A percentile compares a stretch with the other conserved stretches of the same genome.
Conservation (phyloP, 1,140 invertebrate genomes). For the Potamilus streckersoni region DNA sequence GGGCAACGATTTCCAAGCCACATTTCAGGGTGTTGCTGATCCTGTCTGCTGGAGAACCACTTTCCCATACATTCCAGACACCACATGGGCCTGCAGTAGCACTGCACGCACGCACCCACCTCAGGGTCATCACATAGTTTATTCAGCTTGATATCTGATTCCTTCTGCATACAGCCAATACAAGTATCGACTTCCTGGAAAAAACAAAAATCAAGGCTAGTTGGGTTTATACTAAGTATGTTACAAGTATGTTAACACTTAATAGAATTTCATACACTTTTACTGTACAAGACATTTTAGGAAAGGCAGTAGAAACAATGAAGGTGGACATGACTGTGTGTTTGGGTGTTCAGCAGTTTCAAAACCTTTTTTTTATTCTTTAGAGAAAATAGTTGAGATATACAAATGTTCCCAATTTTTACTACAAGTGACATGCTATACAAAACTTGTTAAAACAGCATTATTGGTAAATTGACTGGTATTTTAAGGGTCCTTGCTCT, state of each 20-base stretch:
- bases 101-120: slow-evolving; percentile 70
- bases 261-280: too few species aligned
- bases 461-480: too few species aligned
- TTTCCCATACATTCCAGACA: slow-evolving; percentile 81
- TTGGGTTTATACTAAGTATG: not conserved
- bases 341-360: too few species aligned
- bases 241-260: not conserved
- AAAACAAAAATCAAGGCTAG: slow-evolving; percentile 24
- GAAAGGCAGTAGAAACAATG: too few species aligned
- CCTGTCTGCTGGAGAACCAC: slow-evolving; percentile 87
- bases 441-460: too few species aligned
- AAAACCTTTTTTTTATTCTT: too few species aligned
- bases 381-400: too few species aligned
- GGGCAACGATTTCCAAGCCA: slow-evolving; percentile 89
- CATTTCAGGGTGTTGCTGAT: slow-evolving; percentile 77
- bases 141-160: slow-evolving; percentile 84
- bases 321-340: too few species aligned
- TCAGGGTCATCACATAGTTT: slow-evolving; percentile 75
- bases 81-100: slow-evolving; percentile 89
- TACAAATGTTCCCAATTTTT: too few species aligned
- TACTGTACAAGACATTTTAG: too few species aligned
- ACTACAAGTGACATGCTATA: too few species aligned
- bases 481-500: too few species aligned
- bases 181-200: slow-evolving; percentile 82
- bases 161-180: slow-evolving; percentile 87